These are phyloP conservation scores for Sycobia sp. DNA, from an alignment of 1,140 invertebrate species.

Conservation along the genomic window DNA sequence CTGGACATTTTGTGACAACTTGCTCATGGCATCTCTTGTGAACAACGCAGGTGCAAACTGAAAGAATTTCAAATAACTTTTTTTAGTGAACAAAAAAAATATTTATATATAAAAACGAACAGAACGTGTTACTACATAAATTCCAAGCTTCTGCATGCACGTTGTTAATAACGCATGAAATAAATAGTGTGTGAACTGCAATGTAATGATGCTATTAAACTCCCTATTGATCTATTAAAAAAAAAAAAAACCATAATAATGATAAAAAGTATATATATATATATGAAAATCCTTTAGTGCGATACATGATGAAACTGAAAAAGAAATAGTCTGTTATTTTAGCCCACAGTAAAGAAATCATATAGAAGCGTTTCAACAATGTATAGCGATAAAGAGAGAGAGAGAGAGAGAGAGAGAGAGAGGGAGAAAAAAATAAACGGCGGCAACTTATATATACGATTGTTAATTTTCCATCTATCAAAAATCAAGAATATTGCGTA, in stretches of 20 bases:
- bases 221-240: neutral
- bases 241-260: constrained; percentile 6
- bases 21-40: constrained; percentile 95
- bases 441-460: constrained; percentile 6
- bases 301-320: constrained; percentile 21
- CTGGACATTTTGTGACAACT: constrained; percentile 94
- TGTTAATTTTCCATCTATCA: neutral
- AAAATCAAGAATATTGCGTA: neutral
- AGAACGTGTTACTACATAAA: constrained; percentile 12
- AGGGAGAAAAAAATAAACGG: neutral
- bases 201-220: neutral
- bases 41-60: constrained; percentile 97
- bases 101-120: too few relatives aligned
- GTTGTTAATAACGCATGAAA: constrained; percentile 26
- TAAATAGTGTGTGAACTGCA: constrained; percentile 10
- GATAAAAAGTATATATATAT: neutral
- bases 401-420: too few relatives aligned
- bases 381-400: neutral
- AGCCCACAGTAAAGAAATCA: constrained; percentile 8
- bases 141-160: constrained; percentile 29
- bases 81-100: constrained; percentile 11
- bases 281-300: neutral
- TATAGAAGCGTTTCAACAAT: constrained; percentile 19
- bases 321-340: constrained; percentile 16
- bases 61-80: constrained; percentile 53